Evolutionary conservation across 2,888 invertebrate species (phyloP).

Genomic region (Mimas tiliae): DNA sequence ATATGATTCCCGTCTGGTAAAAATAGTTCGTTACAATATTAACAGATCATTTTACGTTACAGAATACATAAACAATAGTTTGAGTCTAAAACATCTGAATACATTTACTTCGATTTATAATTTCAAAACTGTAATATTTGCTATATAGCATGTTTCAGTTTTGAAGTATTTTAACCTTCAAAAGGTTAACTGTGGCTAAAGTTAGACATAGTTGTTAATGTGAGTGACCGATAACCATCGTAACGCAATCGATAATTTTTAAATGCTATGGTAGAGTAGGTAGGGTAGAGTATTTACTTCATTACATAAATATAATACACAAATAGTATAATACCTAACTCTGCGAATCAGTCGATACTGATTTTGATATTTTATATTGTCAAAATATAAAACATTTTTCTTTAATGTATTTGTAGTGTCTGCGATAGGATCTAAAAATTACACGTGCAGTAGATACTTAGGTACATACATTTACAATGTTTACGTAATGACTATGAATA

Average conservation of each 20-base stretch:
- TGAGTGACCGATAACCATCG: slow-evolving; percentile 24
- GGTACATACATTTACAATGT: slow-evolving; percentile 18
- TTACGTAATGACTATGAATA: slow-evolving; percentile 31
- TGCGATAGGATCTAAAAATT: slow-evolving; percentile 18
- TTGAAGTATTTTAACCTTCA: slow-evolving; percentile 5
- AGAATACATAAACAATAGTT: no score
- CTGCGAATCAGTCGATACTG: neutral
- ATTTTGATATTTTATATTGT: neutral
- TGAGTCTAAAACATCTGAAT: neutral
- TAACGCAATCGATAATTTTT: slow-evolving; percentile 20
- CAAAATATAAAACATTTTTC: neutral
- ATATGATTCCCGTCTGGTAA: no score
- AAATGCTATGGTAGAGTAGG: slow-evolving; percentile 9
- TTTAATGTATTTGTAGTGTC: slow-evolving; percentile 22
- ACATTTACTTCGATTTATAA: neutral
- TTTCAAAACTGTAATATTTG: neutral
- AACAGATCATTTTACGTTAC: no score
- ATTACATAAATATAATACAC: no score
- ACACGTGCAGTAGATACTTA: neutral
- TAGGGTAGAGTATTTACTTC: neutral
- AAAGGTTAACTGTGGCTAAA: slow-evolving; percentile 17
- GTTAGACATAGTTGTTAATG: slow-evolving; percentile 11
- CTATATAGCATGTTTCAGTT: neutral
- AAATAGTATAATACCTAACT: neutral
- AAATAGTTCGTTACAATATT: no score